Conservation (phyloP, 2,113 vertebrate species). For the Oenanthe melanoleuca region DNA sequence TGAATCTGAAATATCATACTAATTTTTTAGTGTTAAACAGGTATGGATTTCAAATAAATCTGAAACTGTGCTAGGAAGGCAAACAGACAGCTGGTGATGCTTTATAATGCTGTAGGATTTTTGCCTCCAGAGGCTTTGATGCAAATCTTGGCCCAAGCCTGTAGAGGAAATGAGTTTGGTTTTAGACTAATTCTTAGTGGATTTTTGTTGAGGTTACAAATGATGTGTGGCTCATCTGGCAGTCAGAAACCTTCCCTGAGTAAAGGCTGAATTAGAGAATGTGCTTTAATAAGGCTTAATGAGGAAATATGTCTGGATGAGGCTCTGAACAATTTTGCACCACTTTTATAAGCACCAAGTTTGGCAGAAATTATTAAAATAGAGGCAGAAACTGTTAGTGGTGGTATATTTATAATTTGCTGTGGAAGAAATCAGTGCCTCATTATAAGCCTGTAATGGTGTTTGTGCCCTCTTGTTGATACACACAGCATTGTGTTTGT, state of each 20-base stretch:
- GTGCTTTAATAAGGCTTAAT: background rate
- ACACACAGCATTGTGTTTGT: background rate
- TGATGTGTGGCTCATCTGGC: conserved; percentile 4
- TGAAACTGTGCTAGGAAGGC: background rate
- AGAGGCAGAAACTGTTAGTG: background rate
- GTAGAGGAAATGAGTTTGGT: conserved; percentile 42
- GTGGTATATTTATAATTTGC: background rate
- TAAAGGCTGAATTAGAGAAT: background rate
- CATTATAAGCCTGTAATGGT: background rate
- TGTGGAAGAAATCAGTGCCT: background rate
- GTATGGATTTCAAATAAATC: background rate
- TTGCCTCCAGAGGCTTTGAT: conserved; percentile 1
- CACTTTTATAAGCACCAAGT: background rate
- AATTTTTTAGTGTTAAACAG: background rate
- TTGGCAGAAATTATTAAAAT: background rate
- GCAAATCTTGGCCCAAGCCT: conserved; percentile 13
- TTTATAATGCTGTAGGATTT: background rate
- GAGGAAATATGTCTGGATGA: background rate
- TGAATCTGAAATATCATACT: background rate
- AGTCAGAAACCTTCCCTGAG: background rate
- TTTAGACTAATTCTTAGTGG: conserved; percentile 28
- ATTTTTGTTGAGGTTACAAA: background rate
- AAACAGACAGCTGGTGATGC: background rate
- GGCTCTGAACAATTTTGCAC: background rate
- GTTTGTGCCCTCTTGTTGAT: background rate